Evolutionary conservation across 2,113 vertebrate species (phyloP).

Genomic region (Aspiorhynchus laticeps): DNA sequence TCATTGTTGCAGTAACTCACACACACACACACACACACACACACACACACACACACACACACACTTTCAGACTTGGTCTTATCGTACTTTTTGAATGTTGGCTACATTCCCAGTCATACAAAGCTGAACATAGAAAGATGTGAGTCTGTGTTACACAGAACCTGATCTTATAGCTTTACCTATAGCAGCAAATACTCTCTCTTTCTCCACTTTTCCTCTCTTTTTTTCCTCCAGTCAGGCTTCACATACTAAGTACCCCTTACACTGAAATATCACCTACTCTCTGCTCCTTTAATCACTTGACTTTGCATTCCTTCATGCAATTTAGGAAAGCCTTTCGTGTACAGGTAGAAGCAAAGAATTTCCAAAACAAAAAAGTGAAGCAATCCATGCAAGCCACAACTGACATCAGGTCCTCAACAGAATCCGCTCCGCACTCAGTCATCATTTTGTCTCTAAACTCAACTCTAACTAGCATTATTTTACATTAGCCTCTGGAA

Average conservation of each 20-base stretch:
- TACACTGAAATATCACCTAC: conserved; percentile 72
- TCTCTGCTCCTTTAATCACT: conserved; percentile 71
- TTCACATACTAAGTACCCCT: conserved; percentile 66
- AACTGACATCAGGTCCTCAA: conserved; percentile 51
- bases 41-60: no score
- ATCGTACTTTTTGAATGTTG: neutral
- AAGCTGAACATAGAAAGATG: neutral
- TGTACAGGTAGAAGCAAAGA: conserved; percentile 65
- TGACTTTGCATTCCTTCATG: conserved; percentile 70
- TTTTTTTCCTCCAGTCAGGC: conserved; percentile 61
- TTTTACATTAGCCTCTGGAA: neutral
- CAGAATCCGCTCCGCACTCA: conserved; percentile 6
- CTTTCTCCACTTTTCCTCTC: conserved; percentile 10
- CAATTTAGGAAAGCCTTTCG: conserved; percentile 67
- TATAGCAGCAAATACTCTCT: conserved; percentile 50
- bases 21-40: no score
- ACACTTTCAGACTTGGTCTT: neutral
- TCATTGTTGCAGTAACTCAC: no score
- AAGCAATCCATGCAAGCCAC: conserved; percentile 62
- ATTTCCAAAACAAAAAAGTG: conserved; percentile 62
- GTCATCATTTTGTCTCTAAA: neutral
- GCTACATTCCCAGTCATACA: neutral
- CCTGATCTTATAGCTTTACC: conserved; percentile 63
- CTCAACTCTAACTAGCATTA: neutral
- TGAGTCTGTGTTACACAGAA: neutral